Conservation (phyloP, 2,888 invertebrate genomes). For the Dryobota labecula region DNA sequence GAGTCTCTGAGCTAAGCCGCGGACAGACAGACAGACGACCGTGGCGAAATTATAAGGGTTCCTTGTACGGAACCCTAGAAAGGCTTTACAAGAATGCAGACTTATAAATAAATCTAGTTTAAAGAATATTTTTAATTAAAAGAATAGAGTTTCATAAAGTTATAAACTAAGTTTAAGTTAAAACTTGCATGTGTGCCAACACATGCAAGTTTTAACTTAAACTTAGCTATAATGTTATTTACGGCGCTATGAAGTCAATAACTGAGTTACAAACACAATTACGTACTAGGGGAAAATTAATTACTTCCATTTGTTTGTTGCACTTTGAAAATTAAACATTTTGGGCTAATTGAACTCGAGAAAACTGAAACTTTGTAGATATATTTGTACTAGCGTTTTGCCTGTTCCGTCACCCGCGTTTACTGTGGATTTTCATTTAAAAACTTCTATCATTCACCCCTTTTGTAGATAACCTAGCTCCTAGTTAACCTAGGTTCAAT, state of each 20-base stretch:
- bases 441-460: neutral
- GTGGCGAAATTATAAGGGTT: no score
- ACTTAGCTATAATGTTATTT: slow-evolving; percentile 29
- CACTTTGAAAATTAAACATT: slow-evolving; percentile 51
- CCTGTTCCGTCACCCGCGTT: no score
- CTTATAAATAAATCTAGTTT: neutral
- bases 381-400: slow-evolving; percentile 8
- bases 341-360: slow-evolving; percentile 36
- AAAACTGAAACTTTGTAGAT: slow-evolving; percentile 10
- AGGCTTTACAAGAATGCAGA: neutral
- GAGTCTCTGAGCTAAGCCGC: no score
- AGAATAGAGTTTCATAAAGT: neutral
- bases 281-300: slow-evolving; percentile 39
- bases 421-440: neutral
- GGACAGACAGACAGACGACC: no score
- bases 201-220: slow-evolving; percentile 1
- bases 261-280: slow-evolving; percentile 39
- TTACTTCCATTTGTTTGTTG: slow-evolving; percentile 50
- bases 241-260: slow-evolving; percentile 21
- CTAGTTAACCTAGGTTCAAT: neutral
- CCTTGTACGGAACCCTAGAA: no score
- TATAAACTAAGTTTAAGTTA: no score
- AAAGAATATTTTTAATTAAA: neutral
- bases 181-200: no score
- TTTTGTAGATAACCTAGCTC: neutral